Evolutionary conservation across 2,113 vertebrate genomes (phyloP), one percentile per base, ranked within the genome.

Genomic region (Canis aureus): DNA sequence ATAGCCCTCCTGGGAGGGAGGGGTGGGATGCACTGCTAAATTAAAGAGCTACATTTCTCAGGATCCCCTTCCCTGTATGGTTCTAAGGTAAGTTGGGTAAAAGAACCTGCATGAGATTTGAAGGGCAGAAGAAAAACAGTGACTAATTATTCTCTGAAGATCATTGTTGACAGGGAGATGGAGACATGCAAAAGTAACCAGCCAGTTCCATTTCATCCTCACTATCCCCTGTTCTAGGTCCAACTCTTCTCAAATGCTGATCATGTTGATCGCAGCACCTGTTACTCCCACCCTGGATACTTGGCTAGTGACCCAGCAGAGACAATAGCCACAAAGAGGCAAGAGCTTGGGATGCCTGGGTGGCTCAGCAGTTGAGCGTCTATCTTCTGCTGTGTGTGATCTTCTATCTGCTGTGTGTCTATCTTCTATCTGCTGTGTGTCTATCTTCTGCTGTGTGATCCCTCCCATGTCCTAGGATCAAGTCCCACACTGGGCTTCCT

Each of bases 101-200:
- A 74, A 85, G 15, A 92, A 69, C 55, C n/a, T 66, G 23, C 11
- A 60, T 57, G 25, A 87, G 8, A 91, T 92, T 85, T 94, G 23
- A 92, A 97, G 88, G 53, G 62, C 57, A 59, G 43, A 79, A 69
- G 16, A 59, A 95, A 95, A 96, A 16, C 57, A 94, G 32, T 59
- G 32, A 64, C 29, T 25, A 81, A 81, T 22, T 38, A 74, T 25
- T 55, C 20, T 71, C 76, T 64, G 17, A n/a, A 49, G 19, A 20
- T 89, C 38, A 73, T 59, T 74, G 32, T 35, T 51, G 11, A 93
- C 11, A 92, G 2, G 35, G 55, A 89, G 69, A 91, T 5, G 4
- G 23, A 49, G 1, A 74, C 27, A 85, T 20, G 22, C 19, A 73
- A 51, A 91, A 29, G 29, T 62, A 90, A 89, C 4, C 1, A 71